Base-by-base conservation (phyloP, 2,888 invertebrate species). In the Meteorus colon region DNA sequence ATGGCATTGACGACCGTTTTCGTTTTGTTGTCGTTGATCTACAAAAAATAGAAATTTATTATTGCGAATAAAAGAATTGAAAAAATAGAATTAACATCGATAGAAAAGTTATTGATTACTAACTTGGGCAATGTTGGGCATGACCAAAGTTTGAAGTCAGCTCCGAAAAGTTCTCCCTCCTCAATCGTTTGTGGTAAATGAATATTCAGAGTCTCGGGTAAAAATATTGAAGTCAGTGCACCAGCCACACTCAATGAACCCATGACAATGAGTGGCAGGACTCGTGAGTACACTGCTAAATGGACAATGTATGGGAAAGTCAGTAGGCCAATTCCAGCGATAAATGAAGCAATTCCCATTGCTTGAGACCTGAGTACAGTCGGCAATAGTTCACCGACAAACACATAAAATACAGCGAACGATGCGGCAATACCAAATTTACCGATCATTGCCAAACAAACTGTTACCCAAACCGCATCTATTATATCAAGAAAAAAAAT, bases 361-460 rank as follows among this genome's bases (percentile, higher is more conserved):
- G 93, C 94, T 81, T 93, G 93, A 0, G 93, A 92, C 59, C 94
- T 89, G 60, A 94, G 85, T 10, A 93, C 93, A 0, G 94, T 94
- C 0, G 94, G 94, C 79, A 94, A 90, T 4, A 94, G 87, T 84
- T 94, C 94, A 0, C 94, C 94, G 2, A 94, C 93, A 83, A 93
- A 92, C 2, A 94, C 93, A 88, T 94, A 94, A 87, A 94, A 93
- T 0, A 94, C 93, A 0, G 93, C 92, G 83, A 94, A 94, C 0
- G 94, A 92, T 0, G 93, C 92, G 3, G 94, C 93, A n/a, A 93
- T 92, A 48, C 93, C 93, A 66, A 94, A 91, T 79, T 94, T 92
- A 0, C 94, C 94, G 72, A 93, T 86, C 92, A 94, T 93, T 8
- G 94, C 94, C 72, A 94, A 86, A 0, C 90, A 90, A 0, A 94